Evolutionary conservation across 2,888 invertebrate species (phyloP).

Genomic region (Cabera pusaria): DNA sequence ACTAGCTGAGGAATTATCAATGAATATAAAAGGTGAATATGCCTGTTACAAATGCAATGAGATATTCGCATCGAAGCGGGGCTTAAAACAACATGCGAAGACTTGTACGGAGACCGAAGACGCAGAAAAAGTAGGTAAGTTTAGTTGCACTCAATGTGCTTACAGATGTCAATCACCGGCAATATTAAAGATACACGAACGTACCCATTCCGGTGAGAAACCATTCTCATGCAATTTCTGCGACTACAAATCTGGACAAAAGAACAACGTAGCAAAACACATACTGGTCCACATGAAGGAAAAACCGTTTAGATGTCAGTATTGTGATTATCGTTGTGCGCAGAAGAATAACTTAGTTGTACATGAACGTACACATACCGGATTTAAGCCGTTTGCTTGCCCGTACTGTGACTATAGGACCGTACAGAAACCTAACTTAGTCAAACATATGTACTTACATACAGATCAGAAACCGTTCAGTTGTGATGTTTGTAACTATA

Average conservation of each 20-base stretch:
- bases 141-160: constrained; percentile 67
- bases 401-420: constrained; percentile 76
- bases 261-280: constrained; percentile 79
- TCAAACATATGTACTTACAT: constrained; percentile 79
- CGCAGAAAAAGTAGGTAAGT: constrained; percentile 64
- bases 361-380: constrained; percentile 77
- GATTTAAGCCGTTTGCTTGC: constrained; percentile 76
- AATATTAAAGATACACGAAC: constrained; percentile 76
- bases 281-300: constrained; percentile 79
- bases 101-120: constrained; percentile 45
- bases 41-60: constrained; percentile 67
- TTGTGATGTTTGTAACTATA: constrained; percentile 73
- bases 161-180: constrained; percentile 78
- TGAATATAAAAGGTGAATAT: constrained; percentile 71
- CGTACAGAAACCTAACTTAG: constrained; percentile 77
- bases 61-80: constrained; percentile 63
- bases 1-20: constrained; percentile 50
- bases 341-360: constrained; percentile 79
- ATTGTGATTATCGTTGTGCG: constrained; percentile 76
- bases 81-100: constrained; percentile 67
- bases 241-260: constrained; percentile 77
- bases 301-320: constrained; percentile 75
- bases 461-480: constrained; percentile 78
- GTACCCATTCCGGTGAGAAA: constrained; percentile 75
- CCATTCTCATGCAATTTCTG: constrained; percentile 76